Evolutionary conservation across 2,113 vertebrate species (phyloP), one percentile per base, ranked within the genome.

Genomic region (Synodontis membranacea): DNA sequence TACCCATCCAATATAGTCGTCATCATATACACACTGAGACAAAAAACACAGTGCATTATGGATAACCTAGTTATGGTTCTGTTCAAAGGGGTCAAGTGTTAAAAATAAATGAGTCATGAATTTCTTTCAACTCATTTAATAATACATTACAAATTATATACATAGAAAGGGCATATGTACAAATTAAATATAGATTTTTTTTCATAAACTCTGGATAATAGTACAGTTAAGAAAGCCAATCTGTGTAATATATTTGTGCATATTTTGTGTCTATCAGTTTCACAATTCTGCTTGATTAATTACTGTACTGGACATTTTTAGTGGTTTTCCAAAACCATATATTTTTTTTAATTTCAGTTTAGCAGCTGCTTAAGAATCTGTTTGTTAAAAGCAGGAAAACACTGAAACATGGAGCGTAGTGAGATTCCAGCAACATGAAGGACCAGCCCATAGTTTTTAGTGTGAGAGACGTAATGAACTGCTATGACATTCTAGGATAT

Each of bases 111-210:
- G 54, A 76, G 54, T 44, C 12, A 21, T 14, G 0, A 28, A 56
- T 39, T 82, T 10, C n/a, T n/a, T 75, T 75, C 14, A 82, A 60
- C 25, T 64, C 44, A 66, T 83, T 87, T 83, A 83, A 58, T 87
- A 82, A 80, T 72, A 70, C 34, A 21, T 52, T 78, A 54, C 9
- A 80, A 72, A 82, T 82, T 39, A 82, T 83, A 86, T 42, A 76
- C 68, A 82, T 12, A 82, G 28, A 82, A 56, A 62, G 8, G 28
- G 8, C 6, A 37, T 75, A 82, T 62, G 44, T 75, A 75, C 66
- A 86, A 28, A 62, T 23, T 39, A 58, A 28, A 25, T n/a, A n/a
- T 14, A 0, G 14, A 37, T 6, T 70, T 70, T 6, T 70, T 70
- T 50, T 44, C 25, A 42, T 58, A 17, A 80, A 72, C 21, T 86